These are phyloP conservation scores for Melopsittacus undulatus DNA, from an alignment of 2,797 vertebrate genomes.

Conservation along the genomic window DNA sequence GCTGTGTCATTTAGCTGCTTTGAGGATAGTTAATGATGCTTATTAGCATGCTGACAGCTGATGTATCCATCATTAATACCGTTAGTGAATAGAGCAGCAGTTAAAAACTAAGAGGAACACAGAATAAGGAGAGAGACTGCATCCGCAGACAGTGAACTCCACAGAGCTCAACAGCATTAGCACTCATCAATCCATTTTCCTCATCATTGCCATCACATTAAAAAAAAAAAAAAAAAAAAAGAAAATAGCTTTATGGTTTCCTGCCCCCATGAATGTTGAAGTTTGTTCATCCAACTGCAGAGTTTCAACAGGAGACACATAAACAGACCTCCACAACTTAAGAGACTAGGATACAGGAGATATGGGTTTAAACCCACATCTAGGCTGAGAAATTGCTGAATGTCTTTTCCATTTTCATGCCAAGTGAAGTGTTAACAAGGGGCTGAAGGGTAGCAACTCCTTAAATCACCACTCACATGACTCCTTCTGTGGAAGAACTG, in stretches of 20 bases:
- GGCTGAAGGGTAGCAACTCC: not conserved
- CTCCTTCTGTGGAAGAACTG: not conserved
- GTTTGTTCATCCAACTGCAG: not conserved
- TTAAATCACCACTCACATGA: not conserved
- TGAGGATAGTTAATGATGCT: not conserved
- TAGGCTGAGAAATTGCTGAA: not conserved
- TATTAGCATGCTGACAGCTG: conserved; percentile 31
- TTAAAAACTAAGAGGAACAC: not conserved
- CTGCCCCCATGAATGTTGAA: not conserved
- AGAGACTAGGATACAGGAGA: not conserved
- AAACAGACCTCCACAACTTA: not conserved
- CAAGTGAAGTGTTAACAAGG: not conserved
- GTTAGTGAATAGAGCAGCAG: not conserved
- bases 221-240: not conserved
- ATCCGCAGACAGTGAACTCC: not conserved
- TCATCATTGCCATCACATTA: not conserved
- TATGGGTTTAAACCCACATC: not conserved
- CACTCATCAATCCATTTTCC: not conserved
- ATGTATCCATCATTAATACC: conserved; percentile 5
- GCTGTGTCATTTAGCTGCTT: conserved; percentile 8
- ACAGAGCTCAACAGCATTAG: not conserved
- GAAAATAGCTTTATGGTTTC: not conserved
- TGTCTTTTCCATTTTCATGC: not conserved
- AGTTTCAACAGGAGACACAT: not conserved
- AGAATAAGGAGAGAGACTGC: not conserved